These are phyloP conservation scores for Trachythela sp. DNA, from an alignment of 64 coral and sea anemone species.

Conservation along the genomic window DNA sequence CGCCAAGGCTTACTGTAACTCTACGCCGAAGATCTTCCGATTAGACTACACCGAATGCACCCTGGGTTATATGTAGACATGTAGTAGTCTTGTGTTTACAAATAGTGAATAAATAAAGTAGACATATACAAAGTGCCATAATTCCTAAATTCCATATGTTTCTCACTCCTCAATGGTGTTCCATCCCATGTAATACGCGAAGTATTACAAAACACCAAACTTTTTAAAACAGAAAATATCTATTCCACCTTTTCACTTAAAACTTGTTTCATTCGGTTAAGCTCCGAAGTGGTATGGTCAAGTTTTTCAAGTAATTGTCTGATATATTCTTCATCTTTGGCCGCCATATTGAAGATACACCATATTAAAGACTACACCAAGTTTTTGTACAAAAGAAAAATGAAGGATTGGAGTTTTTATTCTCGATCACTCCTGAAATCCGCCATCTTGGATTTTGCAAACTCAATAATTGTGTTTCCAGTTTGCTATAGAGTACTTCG, in stretches of 20 bases:
- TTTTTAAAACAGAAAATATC: not conserved
- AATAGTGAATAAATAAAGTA: too few relatives aligned
- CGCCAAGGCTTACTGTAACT: too few relatives aligned
- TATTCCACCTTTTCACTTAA: constrained; percentile 57
- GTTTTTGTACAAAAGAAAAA: not conserved
- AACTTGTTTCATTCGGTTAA: constrained; percentile 50
- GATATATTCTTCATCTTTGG: constrained; percentile 50
- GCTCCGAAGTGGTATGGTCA: constrained; percentile 53
- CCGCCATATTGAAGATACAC: constrained; percentile 67
- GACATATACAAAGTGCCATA: too few relatives aligned
- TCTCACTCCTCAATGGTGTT: not conserved
- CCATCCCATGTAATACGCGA: not conserved
- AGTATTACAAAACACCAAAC: not conserved
- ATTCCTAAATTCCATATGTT: too few relatives aligned
- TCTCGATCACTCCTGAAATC: too few relatives aligned
- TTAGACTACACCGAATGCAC: too few relatives aligned
- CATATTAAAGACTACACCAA: not conserved
- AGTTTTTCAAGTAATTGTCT: constrained; percentile 49
- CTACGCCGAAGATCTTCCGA: too few relatives aligned
- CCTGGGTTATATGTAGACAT: too few relatives aligned
- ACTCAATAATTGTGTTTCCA: too few relatives aligned
- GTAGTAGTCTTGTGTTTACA: too few relatives aligned
- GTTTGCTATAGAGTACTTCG: too few relatives aligned
- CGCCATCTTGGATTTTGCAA: too few relatives aligned
- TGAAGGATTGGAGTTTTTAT: not conserved